These are phyloP conservation scores for Eretmocerus hayati DNA, from an alignment of 2,888 invertebrate species.

Conservation along the genomic window DNA sequence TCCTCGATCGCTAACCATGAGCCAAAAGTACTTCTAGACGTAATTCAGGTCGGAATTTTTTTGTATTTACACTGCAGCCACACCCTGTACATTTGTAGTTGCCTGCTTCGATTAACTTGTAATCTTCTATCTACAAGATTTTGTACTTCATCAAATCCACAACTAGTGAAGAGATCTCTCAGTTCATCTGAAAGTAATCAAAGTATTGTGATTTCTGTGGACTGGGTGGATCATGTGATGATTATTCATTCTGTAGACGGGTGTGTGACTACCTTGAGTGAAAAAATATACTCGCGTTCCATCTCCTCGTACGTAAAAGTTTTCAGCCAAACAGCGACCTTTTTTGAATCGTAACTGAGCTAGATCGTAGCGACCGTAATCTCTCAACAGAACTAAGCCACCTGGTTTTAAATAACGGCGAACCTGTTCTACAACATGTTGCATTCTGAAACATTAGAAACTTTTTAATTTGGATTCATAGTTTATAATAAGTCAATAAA, in stretches of 20 bases:
- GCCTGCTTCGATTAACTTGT: slow-evolving; percentile 90
- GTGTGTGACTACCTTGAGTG: slow-evolving; percentile 67
- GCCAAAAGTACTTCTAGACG: no score
- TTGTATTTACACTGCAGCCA: slow-evolving; percentile 97
- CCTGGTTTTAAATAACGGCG: slow-evolving; percentile 81
- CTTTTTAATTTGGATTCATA: slow-evolving; percentile 6
- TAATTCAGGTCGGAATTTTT: no score
- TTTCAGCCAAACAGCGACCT: slow-evolving; percentile 83
- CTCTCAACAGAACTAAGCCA: slow-evolving; percentile 86
- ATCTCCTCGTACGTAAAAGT: slow-evolving; percentile 95
- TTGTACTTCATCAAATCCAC: slow-evolving; percentile 76
- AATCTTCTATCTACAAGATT: slow-evolving; percentile 82
- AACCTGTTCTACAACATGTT: slow-evolving; percentile 60
- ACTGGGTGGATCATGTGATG: no score
- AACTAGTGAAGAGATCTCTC: slow-evolving; percentile 56
- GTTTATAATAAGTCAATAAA: neutral
- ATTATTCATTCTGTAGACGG: no score
- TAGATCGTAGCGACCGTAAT: slow-evolving; percentile 94
- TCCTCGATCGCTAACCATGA: no score
- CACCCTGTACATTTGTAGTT: slow-evolving; percentile 95
- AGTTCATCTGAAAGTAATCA: slow-evolving; percentile 63
- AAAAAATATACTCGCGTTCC: slow-evolving; percentile 96
- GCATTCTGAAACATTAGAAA: slow-evolving; percentile 54
- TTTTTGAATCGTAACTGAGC: slow-evolving; percentile 91
- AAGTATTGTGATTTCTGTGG: no score